Base-by-base conservation (phyloP, 2,113 vertebrate species). In the Coryphaenoides rupestris region DNA sequence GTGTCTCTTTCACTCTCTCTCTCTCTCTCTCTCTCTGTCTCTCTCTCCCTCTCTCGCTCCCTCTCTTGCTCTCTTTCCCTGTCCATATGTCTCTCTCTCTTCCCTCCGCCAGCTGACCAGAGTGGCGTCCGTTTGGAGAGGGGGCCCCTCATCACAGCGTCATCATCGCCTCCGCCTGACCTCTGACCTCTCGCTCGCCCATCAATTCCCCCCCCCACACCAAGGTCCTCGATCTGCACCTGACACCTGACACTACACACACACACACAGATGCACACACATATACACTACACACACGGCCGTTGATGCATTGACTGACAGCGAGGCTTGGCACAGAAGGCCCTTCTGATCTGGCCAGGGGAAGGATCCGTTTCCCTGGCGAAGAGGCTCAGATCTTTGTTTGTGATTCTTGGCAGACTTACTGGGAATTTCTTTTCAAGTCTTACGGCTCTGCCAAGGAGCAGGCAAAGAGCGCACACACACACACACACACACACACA, bases 371-470 rank as follows among this genome's bases (percentile, higher is more conserved):
- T 84, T 87, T 88, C 86, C n/a, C 75, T 83, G 79, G 75, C 63
- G 75, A 69, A 83, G 77, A 58, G 46, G 69, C 72, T 89, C 75
- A 74, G 67, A 77, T 80, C 73, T 19, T 66, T 15, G 24, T 78
- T 84, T 86, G 86, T 86, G 79, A 79, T 77, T 86, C 72, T 85
- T 88, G 87, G 86, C 87, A 87, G 77, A 45, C 58, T 64, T 62
- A 81, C 68, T n/a, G n/a, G n/a, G 65, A 74, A 84, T 72, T 81
- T 82, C 72, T 73, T 82, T 62, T 69, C 74, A 22, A 65, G 62
- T 83, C 80, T 79, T 78, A 46, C n/a, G 75, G 68, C 82, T 74
- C 47, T 58, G 61, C 55, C 26, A 65, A 76, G 70, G 66, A 73
- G 61, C 72, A 28, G 62, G 74, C 28, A 60, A 63, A 66, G 58